Percentiles rank a stretch among this genome's conserved stretches.
These are phyloP conservation scores for Procambarus clarkii DNA, from an alignment of 1,140 invertebrate genomes.

Conservation along the genomic window DNA sequence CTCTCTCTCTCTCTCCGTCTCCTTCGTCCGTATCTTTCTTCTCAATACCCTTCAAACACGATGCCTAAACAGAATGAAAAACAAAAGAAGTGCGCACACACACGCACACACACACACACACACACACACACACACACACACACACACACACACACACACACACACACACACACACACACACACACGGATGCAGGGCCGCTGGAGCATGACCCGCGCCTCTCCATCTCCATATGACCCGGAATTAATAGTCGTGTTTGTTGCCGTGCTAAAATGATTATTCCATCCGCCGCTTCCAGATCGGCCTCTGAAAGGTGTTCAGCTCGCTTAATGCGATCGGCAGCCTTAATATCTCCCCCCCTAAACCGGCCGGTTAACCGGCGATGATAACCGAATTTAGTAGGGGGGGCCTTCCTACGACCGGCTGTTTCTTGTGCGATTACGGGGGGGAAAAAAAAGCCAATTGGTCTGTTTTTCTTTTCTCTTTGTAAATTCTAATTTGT, in stretches of 20 bases:
- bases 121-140: slow-evolving; percentile 10
- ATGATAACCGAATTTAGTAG: background rate
- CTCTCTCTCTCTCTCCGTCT: background rate
- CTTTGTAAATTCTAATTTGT: no score
- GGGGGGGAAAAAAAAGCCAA: no score
- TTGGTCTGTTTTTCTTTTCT: no score
- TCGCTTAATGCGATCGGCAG: background rate
- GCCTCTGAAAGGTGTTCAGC: background rate
- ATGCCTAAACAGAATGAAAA: no score
- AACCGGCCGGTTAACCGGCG: background rate
- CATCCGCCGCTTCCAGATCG: background rate
- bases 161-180: background rate
- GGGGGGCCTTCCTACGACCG: no score
- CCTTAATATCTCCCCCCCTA: background rate
- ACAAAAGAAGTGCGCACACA: no score
- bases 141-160: background rate
- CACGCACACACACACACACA: no score
- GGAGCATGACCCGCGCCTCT: background rate
- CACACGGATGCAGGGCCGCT: background rate
- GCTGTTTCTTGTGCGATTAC: no score
- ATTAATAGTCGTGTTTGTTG: slow-evolving; percentile 32
- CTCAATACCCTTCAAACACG: no score
- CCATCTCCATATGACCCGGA: background rate
- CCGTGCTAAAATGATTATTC: slow-evolving; percentile 27
- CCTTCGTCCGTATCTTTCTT: background rate